Evolutionary conservation across 64 coral and sea anemone species (phyloP).

Genomic region (Montipora cactus): DNA sequence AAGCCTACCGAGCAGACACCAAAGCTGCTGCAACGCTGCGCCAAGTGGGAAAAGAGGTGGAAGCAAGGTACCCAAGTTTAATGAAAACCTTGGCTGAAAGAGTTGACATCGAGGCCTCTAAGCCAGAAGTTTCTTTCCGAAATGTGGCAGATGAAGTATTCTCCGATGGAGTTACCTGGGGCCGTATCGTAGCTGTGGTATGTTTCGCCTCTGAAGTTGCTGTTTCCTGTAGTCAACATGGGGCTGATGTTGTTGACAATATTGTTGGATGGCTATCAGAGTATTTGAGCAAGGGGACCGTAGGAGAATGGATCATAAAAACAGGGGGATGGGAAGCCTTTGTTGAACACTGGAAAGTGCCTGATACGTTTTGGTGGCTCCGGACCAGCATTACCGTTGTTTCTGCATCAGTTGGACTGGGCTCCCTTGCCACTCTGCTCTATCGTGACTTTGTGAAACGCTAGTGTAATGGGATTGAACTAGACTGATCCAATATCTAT

Average conservation of each 20-base stretch:
- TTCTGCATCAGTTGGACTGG: no score
- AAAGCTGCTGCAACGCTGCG: constrained; percentile 47
- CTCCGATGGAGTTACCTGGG: constrained; percentile 76
- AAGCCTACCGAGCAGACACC: constrained; percentile 3
- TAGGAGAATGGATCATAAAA: constrained; percentile 76
- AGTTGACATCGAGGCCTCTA: constrained; percentile 47
- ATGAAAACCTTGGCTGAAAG: constrained; percentile 75
- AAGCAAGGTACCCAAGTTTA: constrained; percentile 75
- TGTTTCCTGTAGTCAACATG: constrained; percentile 34
- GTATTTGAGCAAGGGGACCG: constrained; percentile 54
- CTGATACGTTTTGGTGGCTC: no score
- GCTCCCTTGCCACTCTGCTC: no score
- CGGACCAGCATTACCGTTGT: no score
- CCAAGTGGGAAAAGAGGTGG: constrained; percentile 70
- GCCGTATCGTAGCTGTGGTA: constrained; percentile 75
- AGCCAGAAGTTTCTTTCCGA: constrained; percentile 38
- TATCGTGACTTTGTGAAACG: no score
- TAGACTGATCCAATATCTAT: no score
- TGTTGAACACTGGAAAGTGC: no score
- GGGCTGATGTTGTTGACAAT: constrained; percentile 51
- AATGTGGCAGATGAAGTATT: constrained; percentile 83
- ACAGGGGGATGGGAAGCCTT: constrained; percentile 76
- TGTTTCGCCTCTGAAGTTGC: constrained; percentile 75
- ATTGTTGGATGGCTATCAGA: constrained; percentile 74
- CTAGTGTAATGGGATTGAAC: no score